Evolutionary conservation across 2,113 vertebrate species (phyloP).

Genomic region (Menidia beryllina): DNA sequence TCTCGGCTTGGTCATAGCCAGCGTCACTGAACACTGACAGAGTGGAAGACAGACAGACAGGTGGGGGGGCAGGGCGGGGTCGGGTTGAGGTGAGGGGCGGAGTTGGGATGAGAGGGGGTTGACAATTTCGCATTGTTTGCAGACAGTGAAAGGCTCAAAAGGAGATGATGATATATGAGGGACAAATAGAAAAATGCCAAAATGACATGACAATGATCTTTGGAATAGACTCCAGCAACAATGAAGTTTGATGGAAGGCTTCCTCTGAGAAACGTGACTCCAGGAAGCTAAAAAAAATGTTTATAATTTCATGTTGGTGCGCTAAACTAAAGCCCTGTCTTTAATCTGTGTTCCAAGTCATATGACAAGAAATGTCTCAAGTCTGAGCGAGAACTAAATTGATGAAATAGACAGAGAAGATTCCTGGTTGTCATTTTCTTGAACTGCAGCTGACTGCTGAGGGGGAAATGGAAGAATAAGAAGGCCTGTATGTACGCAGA

Average conservation of each 20-base stretch:
- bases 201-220: slow-evolving; percentile 34
- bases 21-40: slow-evolving; percentile 6
- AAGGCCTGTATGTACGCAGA: slow-evolving; percentile 51
- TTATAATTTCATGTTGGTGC: neutral
- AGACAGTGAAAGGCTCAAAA: neutral
- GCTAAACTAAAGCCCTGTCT: neutral
- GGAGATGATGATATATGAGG: slow-evolving; percentile 19
- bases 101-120: neutral
- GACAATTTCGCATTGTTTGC: slow-evolving; percentile 38
- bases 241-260: neutral
- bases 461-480: slow-evolving; percentile 31
- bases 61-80: slow-evolving; percentile 3
- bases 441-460: slow-evolving; percentile 56
- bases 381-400: neutral
- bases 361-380: slow-evolving; percentile 1
- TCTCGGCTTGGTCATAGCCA: neutral
- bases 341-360: slow-evolving; percentile 13
- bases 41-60: slow-evolving; percentile 24
- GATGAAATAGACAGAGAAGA: slow-evolving; percentile 23
- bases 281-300: slow-evolving; percentile 5
- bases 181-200: slow-evolving; percentile 11
- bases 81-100: slow-evolving; percentile 34
- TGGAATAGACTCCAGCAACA: slow-evolving; percentile 19
- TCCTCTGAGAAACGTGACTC: slow-evolving; percentile 8
- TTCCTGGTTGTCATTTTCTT: slow-evolving; percentile 39